These are phyloP conservation scores for Theristicus caerulescens DNA, from an alignment of 2,113 vertebrate species.

Conservation along the genomic window DNA sequence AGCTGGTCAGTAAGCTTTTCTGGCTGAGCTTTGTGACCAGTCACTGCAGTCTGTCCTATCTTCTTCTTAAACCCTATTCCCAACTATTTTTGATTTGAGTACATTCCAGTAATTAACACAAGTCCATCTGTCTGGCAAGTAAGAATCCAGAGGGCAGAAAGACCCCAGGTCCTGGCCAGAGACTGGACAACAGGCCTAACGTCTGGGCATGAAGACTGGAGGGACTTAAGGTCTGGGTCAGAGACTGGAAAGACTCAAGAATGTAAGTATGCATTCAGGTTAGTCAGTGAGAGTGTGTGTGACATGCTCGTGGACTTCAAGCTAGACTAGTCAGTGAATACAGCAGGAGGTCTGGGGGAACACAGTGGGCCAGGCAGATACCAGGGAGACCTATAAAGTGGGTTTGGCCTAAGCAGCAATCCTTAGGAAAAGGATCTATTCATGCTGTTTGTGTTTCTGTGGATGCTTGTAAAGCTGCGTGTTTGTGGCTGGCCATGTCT, in stretches of 20 bases:
- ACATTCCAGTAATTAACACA: neutral
- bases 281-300: neutral
- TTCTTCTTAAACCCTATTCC: neutral
- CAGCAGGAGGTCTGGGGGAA: neutral
- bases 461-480: neutral
- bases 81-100: neutral
- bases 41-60: neutral
- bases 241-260: neutral
- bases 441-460: neutral
- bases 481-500: neutral
- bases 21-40: neutral
- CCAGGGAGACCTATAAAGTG: neutral
- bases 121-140: neutral
- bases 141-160: neutral
- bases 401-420: neutral
- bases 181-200: neutral
- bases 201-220: neutral
- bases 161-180: neutral
- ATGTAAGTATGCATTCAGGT: neutral
- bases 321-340: neutral
- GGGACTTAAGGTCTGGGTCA: neutral
- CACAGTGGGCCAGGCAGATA: neutral
- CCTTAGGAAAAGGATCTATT: neutral
- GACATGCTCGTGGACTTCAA: neutral
- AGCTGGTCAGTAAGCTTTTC: neutral